These are phyloP conservation scores for Tolypeutes matacus DNA, from an alignment of 2,797 vertebrate species.

Conservation along the genomic window DNA sequence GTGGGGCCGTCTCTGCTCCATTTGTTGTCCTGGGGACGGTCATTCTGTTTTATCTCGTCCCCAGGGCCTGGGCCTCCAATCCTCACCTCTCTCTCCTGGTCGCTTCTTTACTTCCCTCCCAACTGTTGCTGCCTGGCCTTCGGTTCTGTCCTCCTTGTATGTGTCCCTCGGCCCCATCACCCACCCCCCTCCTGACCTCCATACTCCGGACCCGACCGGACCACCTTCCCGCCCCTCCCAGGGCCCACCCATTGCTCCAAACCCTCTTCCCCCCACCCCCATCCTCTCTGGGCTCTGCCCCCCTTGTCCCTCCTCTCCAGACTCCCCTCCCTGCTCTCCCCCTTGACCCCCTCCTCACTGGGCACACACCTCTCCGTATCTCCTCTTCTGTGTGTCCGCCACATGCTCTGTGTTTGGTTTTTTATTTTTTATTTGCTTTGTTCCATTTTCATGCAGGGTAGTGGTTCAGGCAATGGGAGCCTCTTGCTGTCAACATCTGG, in stretches of 20 bases:
- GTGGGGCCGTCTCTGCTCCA: too few relatives aligned
- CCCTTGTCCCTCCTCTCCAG: rapidly evolving
- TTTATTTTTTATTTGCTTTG: conserved; percentile 92
- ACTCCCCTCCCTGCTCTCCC: rapidly evolving
- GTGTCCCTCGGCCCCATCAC: not conserved
- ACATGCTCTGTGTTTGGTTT: conserved; percentile 80
- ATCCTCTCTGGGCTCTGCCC: conserved; percentile 59
- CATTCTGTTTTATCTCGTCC: too few relatives aligned
- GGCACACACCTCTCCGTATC: conserved; percentile 63
- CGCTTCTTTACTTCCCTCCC: not conserved
- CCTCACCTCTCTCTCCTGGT: not conserved
- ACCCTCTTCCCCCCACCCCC: too few relatives aligned
- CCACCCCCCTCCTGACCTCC: conserved; percentile 1
- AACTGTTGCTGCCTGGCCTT: too few relatives aligned
- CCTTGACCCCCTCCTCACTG: rapidly evolving
- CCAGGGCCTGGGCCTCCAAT: conserved; percentile 68
- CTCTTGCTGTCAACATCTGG: conserved; percentile 93
- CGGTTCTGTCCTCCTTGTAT: not conserved
- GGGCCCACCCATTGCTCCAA: too few relatives aligned
- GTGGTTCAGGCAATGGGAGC: conserved; percentile 95
- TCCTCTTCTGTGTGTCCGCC: conserved; percentile 19
- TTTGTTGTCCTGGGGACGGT: too few relatives aligned
- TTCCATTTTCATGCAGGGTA: conserved; percentile 96
- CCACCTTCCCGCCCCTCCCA: not conserved
- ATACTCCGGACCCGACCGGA: too few relatives aligned